Conservation (phyloP, 2,888 invertebrate species). For the Blera fallax region DNA sequence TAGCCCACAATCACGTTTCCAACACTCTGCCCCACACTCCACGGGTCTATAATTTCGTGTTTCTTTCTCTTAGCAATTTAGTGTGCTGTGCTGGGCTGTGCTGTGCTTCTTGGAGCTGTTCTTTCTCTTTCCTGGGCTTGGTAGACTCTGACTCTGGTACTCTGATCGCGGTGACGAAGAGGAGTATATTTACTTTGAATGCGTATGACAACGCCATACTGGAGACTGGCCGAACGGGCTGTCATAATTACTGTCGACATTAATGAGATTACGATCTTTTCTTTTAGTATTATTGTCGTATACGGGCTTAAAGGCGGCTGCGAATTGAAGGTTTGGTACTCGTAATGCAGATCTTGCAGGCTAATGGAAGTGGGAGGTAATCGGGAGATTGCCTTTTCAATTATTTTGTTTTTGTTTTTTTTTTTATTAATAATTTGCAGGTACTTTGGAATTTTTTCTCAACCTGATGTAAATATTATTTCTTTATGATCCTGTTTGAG, state of each 20-base stretch:
- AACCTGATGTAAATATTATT: not conserved
- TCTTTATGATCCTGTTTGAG: not conserved
- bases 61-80: conserved; percentile 51
- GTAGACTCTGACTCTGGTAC: conserved; percentile 3
- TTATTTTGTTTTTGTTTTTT: not conserved
- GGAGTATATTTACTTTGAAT: conserved; percentile 12
- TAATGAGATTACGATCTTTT: conserved; percentile 40
- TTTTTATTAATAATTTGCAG: not conserved
- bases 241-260: conserved; percentile 55
- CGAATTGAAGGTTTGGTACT: conserved; percentile 1
- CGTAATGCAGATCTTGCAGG: not conserved
- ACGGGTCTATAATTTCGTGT: conserved; percentile 3
- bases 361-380: conserved; percentile 12
- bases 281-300: conserved; percentile 3
- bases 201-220: conserved; percentile 21
- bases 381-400: not conserved
- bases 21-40: not conserved
- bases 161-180: conserved; percentile 20
- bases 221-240: conserved; percentile 15
- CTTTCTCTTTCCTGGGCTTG: conserved; percentile 48
- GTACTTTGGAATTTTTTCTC: not conserved
- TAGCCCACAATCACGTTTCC: conserved; percentile 14
- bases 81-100: not conserved
- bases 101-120: conserved; percentile 49
- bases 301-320: not conserved